Base-by-base conservation (phyloP, 1,140 invertebrate species). In the Acromyrmex echinatior region DNA sequence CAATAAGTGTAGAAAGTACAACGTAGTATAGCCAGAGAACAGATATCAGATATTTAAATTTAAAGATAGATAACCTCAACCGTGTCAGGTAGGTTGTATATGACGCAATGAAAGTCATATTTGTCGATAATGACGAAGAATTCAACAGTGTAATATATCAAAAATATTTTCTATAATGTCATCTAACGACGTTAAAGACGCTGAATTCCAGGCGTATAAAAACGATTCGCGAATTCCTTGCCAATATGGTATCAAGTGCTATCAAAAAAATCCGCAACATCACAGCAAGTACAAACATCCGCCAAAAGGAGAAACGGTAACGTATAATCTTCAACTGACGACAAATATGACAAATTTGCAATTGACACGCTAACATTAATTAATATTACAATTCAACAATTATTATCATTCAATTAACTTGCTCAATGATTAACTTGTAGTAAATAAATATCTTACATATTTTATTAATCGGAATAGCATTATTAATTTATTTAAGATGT, bases 221-320 rank as follows among this genome's bases (percentile, higher is more conserved):
- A 80, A 95, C 39, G 96, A 97, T 92, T 62, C 91, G 1, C 92
- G 96, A 91, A 95, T 94, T 16, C 89, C 95, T 6, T 99, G 98
- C 94, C 97, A 97, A 95, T 98, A 98, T 93, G 97, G 97, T 53
- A 94, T 91, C 25, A 97, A 97, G 90, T 99, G 98, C 95, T 99
- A 98, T 95, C 97, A 98, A 92, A 98, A 97, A 94, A 99, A 98
- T 96, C 95, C 96, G 12, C 95, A 96, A 0, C 98, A 99, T 96
- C 95, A 97, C 60, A 95, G 96, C 82, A 97, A 97, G 92, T 99
- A 97, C 85, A 97, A 97, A 94, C 98, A 98, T 95, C 97, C 97
- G 7, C 97, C 97, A 10, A 94, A 95, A 91, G 92, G 93, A 90
- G 89, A 93, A 0, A 25, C 0, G 60, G 90, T 91, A 90, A n/a